phyloP scores from a whole-genome alignment of 2,113 vertebrate genomes.

The Rhabdomys dilectus region DNA sequence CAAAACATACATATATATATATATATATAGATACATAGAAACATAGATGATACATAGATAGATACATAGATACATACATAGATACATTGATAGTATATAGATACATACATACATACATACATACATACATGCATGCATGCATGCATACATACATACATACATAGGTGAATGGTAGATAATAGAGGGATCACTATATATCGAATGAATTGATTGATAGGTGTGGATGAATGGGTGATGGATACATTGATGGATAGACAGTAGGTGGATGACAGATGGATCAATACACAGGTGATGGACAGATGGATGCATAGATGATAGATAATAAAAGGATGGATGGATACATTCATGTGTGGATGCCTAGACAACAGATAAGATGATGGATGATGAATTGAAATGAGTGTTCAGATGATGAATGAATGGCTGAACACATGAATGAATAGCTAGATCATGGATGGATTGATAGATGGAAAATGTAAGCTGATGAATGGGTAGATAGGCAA shows the following conservation, averaged over 20 bases:
- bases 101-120: too few relatives aligned
- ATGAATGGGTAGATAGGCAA: too few relatives aligned
- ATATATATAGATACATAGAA: background rate
- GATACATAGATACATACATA: too few relatives aligned
- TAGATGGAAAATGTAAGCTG: background rate
- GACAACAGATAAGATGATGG: background rate
- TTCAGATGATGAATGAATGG: background rate
- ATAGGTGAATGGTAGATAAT: background rate
- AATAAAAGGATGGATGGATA: background rate
- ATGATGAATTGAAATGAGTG: background rate
- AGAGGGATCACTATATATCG: background rate
- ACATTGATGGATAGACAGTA: background rate
- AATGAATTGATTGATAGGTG: background rate
- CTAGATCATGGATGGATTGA: background rate
- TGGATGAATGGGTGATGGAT: background rate
- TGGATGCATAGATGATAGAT: background rate
- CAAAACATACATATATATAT: background rate
- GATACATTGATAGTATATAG: too few relatives aligned
- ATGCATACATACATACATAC: too few relatives aligned
- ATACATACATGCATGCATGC: too few relatives aligned
- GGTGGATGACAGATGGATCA: background rate
- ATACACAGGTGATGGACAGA: background rate
- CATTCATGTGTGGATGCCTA: background rate
- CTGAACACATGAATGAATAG: too few relatives aligned
- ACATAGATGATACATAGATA: too few relatives aligned